Percentiles rank a stretch among this genome's conserved stretches.
These are phyloP conservation scores for Babyrousa celebensis DNA, from an alignment of 2,797 vertebrate species.

Conservation along the genomic window DNA sequence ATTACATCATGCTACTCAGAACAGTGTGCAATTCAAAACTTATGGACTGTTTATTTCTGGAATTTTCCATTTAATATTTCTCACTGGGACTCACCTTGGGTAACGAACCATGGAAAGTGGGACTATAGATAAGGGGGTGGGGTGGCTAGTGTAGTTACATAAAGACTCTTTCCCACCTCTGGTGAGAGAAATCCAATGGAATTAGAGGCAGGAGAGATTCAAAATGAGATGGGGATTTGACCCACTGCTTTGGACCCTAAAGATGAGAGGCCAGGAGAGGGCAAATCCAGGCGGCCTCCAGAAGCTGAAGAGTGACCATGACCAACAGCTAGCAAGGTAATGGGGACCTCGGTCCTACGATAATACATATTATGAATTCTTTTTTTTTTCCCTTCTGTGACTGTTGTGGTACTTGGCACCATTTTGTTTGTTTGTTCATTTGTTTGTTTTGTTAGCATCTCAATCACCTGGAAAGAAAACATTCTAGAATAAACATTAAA, in stretches of 20 bases:
- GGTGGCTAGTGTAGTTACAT: background rate
- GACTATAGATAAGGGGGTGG: background rate
- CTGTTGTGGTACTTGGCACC: no score
- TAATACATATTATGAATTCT: no score
- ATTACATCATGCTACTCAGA: background rate
- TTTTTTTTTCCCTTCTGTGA: no score
- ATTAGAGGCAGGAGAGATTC: background rate
- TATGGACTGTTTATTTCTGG: background rate
- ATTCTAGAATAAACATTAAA: no score
- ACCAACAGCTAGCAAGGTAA: background rate
- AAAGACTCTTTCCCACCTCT: background rate
- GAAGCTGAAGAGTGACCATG: background rate
- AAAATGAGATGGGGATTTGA: background rate
- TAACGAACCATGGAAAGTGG: background rate
- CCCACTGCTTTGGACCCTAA: background rate
- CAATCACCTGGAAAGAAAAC: no score
- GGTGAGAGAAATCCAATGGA: conserved; percentile 9
- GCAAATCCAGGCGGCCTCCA: background rate
- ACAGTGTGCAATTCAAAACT: background rate
- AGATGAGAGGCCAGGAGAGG: background rate
- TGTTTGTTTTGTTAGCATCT: no score
- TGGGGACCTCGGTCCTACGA: background rate
- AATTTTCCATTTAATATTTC: background rate
- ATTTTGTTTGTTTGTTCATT: no score
- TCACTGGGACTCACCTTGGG: background rate